These are phyloP conservation scores for Temnothorax rugatulus DNA, from an alignment of 2,888 invertebrate species.

Conservation along the genomic window DNA sequence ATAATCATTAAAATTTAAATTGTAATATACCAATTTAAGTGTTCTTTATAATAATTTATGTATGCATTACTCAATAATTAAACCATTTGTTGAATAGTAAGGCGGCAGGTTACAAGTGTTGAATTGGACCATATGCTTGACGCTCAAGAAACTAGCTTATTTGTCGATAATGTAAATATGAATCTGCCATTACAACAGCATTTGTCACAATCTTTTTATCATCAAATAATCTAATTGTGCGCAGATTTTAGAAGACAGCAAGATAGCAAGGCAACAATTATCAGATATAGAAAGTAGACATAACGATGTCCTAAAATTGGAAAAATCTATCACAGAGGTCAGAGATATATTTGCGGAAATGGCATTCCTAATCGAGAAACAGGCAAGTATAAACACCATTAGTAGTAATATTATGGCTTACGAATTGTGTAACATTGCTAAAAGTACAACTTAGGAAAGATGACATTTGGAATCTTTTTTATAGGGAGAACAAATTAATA, in stretches of 20 bases:
- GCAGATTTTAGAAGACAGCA: slow-evolving; percentile 93
- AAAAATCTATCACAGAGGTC: slow-evolving; percentile 92
- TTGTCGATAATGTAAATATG: slow-evolving; percentile 87
- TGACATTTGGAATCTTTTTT: slow-evolving; percentile 22
- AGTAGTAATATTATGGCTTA: neutral
- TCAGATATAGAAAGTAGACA: slow-evolving; percentile 94
- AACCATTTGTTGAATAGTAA: slow-evolving; percentile 75
- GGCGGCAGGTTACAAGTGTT: slow-evolving; percentile 81
- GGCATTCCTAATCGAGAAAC: slow-evolving; percentile 92
- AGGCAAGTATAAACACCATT: slow-evolving; percentile 86
- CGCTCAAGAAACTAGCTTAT: slow-evolving; percentile 85
- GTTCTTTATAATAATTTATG: slow-evolving; percentile 10
- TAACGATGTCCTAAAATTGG: slow-evolving; percentile 93
- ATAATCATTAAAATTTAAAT: neutral
- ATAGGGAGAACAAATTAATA: slow-evolving; percentile 90
- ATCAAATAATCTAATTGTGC: slow-evolving; percentile 9
- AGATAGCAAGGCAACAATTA: slow-evolving; percentile 91
- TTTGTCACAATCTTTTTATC: neutral
- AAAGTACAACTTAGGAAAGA: neutral
- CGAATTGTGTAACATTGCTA: slow-evolving; percentile 25
- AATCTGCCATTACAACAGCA: neutral
- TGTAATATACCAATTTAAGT: neutral
- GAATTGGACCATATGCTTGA: slow-evolving; percentile 86
- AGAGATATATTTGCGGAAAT: slow-evolving; percentile 94
- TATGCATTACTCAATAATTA: slow-evolving; percentile 34